These are phyloP conservation scores for Leptopilina myrica DNA, from an alignment of 2,888 invertebrate genomes.

Conservation along the genomic window DNA sequence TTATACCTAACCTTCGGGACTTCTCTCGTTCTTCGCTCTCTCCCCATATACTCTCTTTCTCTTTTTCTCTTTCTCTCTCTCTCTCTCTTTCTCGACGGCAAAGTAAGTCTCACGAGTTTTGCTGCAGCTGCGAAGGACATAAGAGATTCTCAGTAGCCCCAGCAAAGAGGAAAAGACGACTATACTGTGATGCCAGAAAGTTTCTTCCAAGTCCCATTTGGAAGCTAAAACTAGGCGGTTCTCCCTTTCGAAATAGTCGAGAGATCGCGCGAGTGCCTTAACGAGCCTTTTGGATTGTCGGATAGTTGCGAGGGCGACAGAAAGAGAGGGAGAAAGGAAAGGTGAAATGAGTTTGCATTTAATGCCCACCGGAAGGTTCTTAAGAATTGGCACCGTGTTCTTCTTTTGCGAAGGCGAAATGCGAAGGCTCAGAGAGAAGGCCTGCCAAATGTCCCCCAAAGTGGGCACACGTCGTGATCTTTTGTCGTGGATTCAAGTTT, in stretches of 20 bases:
- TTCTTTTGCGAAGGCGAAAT: constrained; percentile 27
- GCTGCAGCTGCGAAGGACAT: constrained; percentile 52
- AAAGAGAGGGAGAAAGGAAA: constrained; percentile 4
- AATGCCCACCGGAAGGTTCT: constrained; percentile 65
- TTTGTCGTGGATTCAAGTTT: constrained; percentile 36
- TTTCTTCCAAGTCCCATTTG: constrained; percentile 72
- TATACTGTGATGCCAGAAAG: constrained; percentile 67
- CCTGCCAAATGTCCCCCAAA: constrained; percentile 60
- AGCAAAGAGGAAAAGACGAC: constrained; percentile 42
- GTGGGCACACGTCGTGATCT: constrained; percentile 33
- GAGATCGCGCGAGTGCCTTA: constrained; percentile 45
- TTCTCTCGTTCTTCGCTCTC: constrained; percentile 54
- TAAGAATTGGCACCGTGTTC: constrained; percentile 69
- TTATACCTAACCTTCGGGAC: constrained; percentile 65
- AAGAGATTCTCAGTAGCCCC: constrained; percentile 7
- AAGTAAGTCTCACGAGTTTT: constrained; percentile 45
- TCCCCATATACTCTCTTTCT: constrained; percentile 39
- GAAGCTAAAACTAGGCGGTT: constrained; percentile 60
- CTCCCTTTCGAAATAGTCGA: constrained; percentile 47
- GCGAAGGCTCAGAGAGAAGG: constrained; percentile 45
- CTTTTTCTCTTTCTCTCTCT: too few species aligned
- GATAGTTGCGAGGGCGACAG: neutral
- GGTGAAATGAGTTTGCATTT: constrained; percentile 1
- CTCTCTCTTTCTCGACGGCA: constrained; percentile 36
- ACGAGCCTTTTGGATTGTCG: constrained; percentile 42